Percentiles rank a stretch among this genome's conserved stretches.
Conservation (phyloP, 2,888 invertebrate species). For the Periphyllus acericola region DNA sequence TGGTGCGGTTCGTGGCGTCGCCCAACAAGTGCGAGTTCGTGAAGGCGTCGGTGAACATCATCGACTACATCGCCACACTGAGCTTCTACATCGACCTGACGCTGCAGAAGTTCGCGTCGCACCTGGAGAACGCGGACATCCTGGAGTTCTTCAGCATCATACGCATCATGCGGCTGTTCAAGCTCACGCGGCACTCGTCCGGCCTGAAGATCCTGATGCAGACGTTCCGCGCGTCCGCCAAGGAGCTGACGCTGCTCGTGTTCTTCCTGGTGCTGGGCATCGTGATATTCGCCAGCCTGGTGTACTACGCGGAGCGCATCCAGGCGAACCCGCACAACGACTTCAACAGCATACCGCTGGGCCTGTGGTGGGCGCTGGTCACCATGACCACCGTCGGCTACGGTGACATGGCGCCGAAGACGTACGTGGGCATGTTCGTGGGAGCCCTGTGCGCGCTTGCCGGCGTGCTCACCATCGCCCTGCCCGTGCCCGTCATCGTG, state of each 20-base stretch:
- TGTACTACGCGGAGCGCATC: conserved; percentile 97
- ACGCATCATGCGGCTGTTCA: conserved; percentile 96
- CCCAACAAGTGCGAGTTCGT: conserved; percentile 91
- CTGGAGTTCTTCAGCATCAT: conserved; percentile 98
- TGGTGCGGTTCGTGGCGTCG: conserved; percentile 90
- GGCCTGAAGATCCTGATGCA: conserved; percentile 98
- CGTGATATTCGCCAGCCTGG: conserved; percentile 97
- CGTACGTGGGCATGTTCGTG: conserved; percentile 98
- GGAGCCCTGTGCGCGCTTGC: conserved; percentile 97
- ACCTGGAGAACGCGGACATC: conserved; percentile 93
- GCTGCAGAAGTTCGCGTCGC: conserved; percentile 88
- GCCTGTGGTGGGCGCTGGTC: conserved; percentile 98
- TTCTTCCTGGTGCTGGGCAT: conserved; percentile 98
- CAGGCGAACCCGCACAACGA: conserved; percentile 95
- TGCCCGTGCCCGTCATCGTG: conserved; percentile 99
- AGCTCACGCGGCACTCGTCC: conserved; percentile 95
- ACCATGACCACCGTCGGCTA: conserved; percentile 99
- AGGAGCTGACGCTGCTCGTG: conserved; percentile 93
- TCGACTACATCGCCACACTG: conserved; percentile 98
- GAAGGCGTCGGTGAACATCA: conserved; percentile 96
- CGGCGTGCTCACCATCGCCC: conserved; percentile 97
- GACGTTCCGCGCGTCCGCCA: conserved; percentile 95
- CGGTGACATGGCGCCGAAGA: conserved; percentile 98
- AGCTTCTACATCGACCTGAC: conserved; percentile 96
- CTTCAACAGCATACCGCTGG: conserved; percentile 97